A percentile compares a stretch with the other conserved stretches of the same genome.
Conservation (phyloP, 1,140 invertebrate genomes). For the Agraylea sexmaculata region DNA sequence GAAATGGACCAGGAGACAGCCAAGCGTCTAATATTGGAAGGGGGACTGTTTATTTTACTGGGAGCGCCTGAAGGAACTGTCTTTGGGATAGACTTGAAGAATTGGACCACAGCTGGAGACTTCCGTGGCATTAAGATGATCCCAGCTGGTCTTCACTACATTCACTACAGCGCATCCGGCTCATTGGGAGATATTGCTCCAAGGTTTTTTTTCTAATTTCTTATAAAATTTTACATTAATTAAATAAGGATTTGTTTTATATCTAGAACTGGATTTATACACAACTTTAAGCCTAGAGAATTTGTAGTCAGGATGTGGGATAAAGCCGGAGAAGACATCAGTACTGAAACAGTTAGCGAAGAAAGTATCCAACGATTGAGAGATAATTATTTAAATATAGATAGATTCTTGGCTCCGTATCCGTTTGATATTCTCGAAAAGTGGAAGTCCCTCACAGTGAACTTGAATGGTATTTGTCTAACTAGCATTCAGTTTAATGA, state of each 20-base stretch:
- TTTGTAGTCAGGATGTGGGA: conserved; percentile 84
- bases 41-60: conserved; percentile 69
- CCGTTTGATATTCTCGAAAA: conserved; percentile 79
- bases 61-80: conserved; percentile 79
- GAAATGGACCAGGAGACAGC: conserved; percentile 72
- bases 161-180: conserved; percentile 69
- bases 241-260: conserved; percentile 7
- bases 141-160: conserved; percentile 89
- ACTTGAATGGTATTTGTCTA: conserved; percentile 47
- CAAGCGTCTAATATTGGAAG: conserved; percentile 64
- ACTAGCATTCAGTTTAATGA: background rate
- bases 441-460: conserved; percentile 74
- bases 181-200: conserved; percentile 41
- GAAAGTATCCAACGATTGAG: conserved; percentile 49
- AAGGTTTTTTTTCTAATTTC: conserved; percentile 17
- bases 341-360: conserved; percentile 43
- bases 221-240: background rate
- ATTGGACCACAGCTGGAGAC: conserved; percentile 83
- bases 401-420: conserved; percentile 78
- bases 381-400: conserved; percentile 64
- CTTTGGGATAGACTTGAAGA: conserved; percentile 94
- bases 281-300: conserved; percentile 73
- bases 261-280: conserved; percentile 79
- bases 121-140: conserved; percentile 98
- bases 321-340: conserved; percentile 53